Evolutionary conservation across 2,797 vertebrate genomes (phyloP), one percentile per base, ranked within the genome.

Genomic region (Chloroceryle amazona): DNA sequence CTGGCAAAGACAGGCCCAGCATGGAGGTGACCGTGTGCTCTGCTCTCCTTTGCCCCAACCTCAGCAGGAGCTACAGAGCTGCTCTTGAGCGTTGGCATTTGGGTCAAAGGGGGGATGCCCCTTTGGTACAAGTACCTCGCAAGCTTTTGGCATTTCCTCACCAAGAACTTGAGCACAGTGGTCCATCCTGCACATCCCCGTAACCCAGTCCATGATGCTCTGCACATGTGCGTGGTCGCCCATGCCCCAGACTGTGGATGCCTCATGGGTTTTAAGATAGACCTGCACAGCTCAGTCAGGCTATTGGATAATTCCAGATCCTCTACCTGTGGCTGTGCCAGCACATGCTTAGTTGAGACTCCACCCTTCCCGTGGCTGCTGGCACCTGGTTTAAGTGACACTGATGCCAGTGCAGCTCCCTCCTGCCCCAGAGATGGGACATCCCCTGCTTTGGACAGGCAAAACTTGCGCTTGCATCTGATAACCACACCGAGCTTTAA

Each of bases 101-200:
- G 35, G n/a, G 49, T 3, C 35, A 37, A 20, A 35, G 72, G 14
- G 37, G n/a, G 65, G 26, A 20, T 76, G 18, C 33, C 44, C 60
- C 58, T 52, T 14, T 29, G 47, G 55, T 49, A 9, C 16, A 60
- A 66, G 29, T 39, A 73, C 17, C 26, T 54, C 1, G 4, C 42
- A 19, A 86, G 21, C 54, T 68, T 57, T 73, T 62, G 75, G 71
- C 35, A 68, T 62, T 68, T 81, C 52, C 52, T 44, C 39, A 35
- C 31, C 0, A 5, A 68, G 13, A 7, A 2, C 1, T 0, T 8
- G 65, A 29, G 23, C 31, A 13, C 1, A 2, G 21, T 9, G 52
- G 35, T 54, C 44, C 47, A 13, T 47, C 39, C 37, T 42, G 60
- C 22, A 22, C 35, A 17, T 22, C 25, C 55, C 62, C 22, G 46